These are phyloP conservation scores for Pseudococcus longispinus DNA, from an alignment of 2,888 invertebrate genomes.

Conservation along the genomic window DNA sequence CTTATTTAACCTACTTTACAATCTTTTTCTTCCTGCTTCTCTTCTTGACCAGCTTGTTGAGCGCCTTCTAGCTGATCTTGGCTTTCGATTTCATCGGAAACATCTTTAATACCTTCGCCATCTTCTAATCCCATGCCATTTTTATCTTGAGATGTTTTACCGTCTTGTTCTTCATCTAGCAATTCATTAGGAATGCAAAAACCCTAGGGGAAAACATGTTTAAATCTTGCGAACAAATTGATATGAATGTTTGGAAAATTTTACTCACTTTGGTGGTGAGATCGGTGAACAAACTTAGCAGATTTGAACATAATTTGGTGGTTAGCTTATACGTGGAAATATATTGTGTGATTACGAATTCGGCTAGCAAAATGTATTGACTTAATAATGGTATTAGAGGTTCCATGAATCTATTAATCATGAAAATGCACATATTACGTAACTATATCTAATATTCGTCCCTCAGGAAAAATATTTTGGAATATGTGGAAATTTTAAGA, in stretches of 20 bases:
- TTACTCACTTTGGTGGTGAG: constrained; percentile 72
- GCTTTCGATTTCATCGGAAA: constrained; percentile 90
- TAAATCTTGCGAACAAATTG: neutral
- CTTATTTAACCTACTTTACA: constrained; percentile 66
- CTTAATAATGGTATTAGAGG: constrained; percentile 75
- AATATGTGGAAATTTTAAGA: neutral
- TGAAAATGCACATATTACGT: neutral
- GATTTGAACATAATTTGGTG: constrained; percentile 81
- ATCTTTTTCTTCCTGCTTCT: constrained; percentile 73
- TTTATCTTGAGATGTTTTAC: constrained; percentile 68
- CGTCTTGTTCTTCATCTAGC: constrained; percentile 75
- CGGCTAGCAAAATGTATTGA: constrained; percentile 76
- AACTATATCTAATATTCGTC: neutral
- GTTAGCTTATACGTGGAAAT: constrained; percentile 79
- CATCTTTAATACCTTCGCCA: constrained; percentile 91
- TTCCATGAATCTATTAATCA: constrained; percentile 63
- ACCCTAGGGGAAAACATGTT: constrained; percentile 67
- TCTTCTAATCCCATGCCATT: constrained; percentile 91
- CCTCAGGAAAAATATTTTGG: neutral
- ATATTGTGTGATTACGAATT: constrained; percentile 81
- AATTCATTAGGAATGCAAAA: constrained; percentile 91
- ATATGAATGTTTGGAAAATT: neutral
- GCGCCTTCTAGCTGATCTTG: constrained; percentile 94
- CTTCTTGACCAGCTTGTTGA: constrained; percentile 78
- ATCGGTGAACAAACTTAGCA: constrained; percentile 85